Base-by-base conservation (phyloP, 2,888 invertebrate species). In the Tolmerus cingulatus region DNA sequence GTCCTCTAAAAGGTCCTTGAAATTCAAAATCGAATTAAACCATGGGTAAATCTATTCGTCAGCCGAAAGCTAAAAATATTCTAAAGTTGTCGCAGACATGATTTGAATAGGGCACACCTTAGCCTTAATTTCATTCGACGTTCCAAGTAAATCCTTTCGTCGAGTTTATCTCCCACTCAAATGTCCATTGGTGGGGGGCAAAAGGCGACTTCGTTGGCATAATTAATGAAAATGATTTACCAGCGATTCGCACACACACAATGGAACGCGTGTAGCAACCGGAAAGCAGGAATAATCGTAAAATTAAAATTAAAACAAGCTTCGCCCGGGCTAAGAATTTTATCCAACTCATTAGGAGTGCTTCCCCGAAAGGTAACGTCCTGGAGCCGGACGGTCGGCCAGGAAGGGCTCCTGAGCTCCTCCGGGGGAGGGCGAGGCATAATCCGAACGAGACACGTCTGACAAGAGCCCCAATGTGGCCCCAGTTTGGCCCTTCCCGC, bases 291-390 rank as follows among this genome's bases (percentile, higher is more conserved):
- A 81, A 51, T 55, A 55, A 30, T 81, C 81, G 34, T 81, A 55
- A 81, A 81, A 55, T 55, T 81, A 55, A 81, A 81, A 55, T 55
- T 51, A 16, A 55, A 81, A 27, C 55, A 81, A 51, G 27, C 27
- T 46, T 55, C 81, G 27, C 55, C 51, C 81, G 55, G 27, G 16
- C 51, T 82, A 66, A 57, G 57, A 82, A 57, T 79, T 79, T 79
- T 51, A 79, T 57, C 66, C 82, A 82, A 23, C 82, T 82, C 82
- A 82, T 82, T 82, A 82, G 37, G 37, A 82, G 57, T 82, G 82
- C n/a, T 82, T 66, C 51, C 43, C 55, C 55, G n/a, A 46, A 46
- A 51, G 9, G 40, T 40, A 81, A 57, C 55, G 30, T 81, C 55
- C 55, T 81, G 30, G 30, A 81, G 30, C 30, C 81, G 51, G 19